Conservation (phyloP, 2,797 vertebrate genomes). For the Danio tinwini region DNA sequence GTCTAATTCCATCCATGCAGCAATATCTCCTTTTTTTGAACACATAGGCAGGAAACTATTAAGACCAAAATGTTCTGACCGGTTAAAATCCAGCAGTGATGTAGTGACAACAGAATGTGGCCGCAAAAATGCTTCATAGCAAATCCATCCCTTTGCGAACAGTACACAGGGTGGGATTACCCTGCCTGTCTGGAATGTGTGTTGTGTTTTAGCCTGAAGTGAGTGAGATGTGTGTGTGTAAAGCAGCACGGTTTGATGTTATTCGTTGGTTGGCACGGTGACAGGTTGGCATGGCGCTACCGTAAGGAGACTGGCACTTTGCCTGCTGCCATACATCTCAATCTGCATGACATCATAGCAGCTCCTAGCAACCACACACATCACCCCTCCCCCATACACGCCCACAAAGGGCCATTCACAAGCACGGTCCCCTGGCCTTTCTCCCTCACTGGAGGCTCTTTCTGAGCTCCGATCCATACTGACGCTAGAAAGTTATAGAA, state of each 20-base stretch:
- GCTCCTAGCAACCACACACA: conserved; percentile 53
- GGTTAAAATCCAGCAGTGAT: conserved; percentile 39
- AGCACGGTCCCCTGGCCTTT: conserved; percentile 6
- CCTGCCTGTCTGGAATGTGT: conserved; percentile 50
- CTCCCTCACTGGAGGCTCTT: conserved; percentile 23
- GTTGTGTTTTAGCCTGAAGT: conserved; percentile 46
- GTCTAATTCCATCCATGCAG: conserved; percentile 15
- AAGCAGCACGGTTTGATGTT: conserved; percentile 51
- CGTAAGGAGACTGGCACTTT: conserved; percentile 57
- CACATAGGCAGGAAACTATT: conserved; percentile 40
- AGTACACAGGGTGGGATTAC: conserved; percentile 51
- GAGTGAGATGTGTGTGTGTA: conserved; percentile 21
- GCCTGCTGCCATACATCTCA: conserved; percentile 66
- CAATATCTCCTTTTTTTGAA: neutral
- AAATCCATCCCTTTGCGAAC: conserved; percentile 42
- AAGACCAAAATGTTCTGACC: conserved; percentile 30
- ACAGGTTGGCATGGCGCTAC: conserved; percentile 54
- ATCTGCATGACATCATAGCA: conserved; percentile 64
- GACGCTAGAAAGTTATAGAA: neutral
- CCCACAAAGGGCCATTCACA: conserved; percentile 55
- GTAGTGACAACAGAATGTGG: conserved; percentile 50
- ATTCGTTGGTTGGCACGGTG: conserved; percentile 50
- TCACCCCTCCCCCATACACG: conserved; percentile 51
- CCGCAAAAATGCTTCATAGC: conserved; percentile 39
- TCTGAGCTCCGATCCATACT: conserved; percentile 12